phyloP scores from a whole-genome alignment of 2,888 invertebrate genomes.

The Linnaemya vulpina region DNA sequence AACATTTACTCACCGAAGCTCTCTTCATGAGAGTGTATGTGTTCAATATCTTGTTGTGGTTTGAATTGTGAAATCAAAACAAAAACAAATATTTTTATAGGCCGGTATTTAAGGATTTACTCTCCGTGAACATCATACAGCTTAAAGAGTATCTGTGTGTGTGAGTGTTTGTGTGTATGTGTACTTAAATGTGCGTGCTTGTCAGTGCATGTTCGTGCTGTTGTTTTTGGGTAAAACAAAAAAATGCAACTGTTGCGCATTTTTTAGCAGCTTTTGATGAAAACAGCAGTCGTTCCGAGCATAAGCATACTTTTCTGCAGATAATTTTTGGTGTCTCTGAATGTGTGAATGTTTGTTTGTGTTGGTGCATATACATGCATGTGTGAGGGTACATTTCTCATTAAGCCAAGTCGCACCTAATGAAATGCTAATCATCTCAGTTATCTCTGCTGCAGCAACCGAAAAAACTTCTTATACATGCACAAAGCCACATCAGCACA shows the following conservation, averaged over 20 bases:
- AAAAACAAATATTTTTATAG: slow-evolving; percentile 71
- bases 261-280: slow-evolving; percentile 63
- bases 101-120: slow-evolving; percentile 65
- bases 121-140: slow-evolving; percentile 14
- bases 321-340: slow-evolving; percentile 30
- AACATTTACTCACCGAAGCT: neutral
- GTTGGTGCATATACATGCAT: neutral
- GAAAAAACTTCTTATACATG: slow-evolving; percentile 11
- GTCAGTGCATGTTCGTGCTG: slow-evolving; percentile 33
- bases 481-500: slow-evolving; percentile 6
- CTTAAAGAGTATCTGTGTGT: slow-evolving; percentile 36
- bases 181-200: slow-evolving; percentile 38
- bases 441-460: slow-evolving; percentile 58
- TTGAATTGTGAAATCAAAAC: slow-evolving; percentile 64
- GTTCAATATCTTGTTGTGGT: neutral
- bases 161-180: slow-evolving; percentile 29
- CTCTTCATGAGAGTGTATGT: slow-evolving; percentile 11
- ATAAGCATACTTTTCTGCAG: slow-evolving; percentile 23
- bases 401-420: slow-evolving; percentile 64
- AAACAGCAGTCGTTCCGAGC: slow-evolving; percentile 41
- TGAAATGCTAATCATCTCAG: slow-evolving; percentile 70
- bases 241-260: slow-evolving; percentile 76
- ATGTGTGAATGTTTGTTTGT: too few species aligned
- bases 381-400: slow-evolving; percentile 5
- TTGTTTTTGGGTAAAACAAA: slow-evolving; percentile 48